phyloP scores from a whole-genome alignment of 2,113 vertebrate species.

The Sterrhoptilus dennistouni region DNA sequence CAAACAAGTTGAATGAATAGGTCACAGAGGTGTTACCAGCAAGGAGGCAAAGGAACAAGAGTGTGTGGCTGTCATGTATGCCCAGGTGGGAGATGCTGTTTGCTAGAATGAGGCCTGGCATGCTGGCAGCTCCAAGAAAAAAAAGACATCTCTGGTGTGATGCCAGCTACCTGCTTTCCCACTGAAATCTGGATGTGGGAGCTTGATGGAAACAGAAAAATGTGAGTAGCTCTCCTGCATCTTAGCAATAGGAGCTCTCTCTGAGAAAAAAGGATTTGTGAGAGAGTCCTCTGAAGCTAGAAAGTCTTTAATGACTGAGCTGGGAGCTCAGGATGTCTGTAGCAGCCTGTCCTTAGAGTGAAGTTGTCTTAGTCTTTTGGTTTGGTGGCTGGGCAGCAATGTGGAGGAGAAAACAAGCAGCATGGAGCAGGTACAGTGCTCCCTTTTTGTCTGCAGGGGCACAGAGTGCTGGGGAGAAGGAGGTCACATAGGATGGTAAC shows the following conservation, averaged over 20 bases:
- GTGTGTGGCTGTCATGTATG: not conserved
- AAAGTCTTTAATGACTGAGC: not conserved
- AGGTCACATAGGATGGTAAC: not conserved
- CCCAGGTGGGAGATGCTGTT: not conserved
- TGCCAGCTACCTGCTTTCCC: not conserved
- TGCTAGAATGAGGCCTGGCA: not conserved
- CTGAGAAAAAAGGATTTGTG: not conserved
- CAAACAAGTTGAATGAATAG: not conserved
- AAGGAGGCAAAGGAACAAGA: not conserved
- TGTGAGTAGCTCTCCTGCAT: not conserved
- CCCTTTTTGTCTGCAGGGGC: not conserved
- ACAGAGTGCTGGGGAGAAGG: fast-evolving
- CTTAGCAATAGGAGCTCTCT: not conserved
- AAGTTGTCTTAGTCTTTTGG: not conserved
- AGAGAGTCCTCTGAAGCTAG: not conserved
- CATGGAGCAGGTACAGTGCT: not conserved
- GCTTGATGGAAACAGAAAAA: not conserved
- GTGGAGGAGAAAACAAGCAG: not conserved
- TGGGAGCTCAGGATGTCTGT: not conserved
- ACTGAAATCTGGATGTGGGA: not conserved
- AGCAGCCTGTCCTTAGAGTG: not conserved
- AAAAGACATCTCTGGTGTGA: not conserved
- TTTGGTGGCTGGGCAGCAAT: not conserved
- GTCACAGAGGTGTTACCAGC: not conserved
- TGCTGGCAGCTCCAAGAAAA: not conserved